Conservation (phyloP, 2,113 vertebrate genomes). For the Genyomyrus donnyi region DNA sequence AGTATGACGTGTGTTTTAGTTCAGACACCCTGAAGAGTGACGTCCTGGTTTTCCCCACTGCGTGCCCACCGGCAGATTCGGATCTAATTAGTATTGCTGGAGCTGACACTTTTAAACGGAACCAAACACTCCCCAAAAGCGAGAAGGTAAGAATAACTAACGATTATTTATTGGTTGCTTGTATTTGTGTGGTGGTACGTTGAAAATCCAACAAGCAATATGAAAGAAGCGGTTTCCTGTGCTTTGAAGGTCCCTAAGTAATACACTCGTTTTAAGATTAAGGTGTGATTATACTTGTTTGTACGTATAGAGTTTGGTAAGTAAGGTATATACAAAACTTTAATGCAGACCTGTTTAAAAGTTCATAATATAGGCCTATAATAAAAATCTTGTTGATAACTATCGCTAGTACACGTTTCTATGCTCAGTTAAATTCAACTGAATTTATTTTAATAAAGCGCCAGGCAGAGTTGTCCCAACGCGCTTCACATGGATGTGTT, state of each 20-base stretch:
- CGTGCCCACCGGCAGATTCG: slow-evolving; percentile 37
- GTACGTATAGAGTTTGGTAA: neutral
- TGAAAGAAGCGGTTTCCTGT: neutral
- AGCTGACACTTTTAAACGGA: slow-evolving; percentile 34
- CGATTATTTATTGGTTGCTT: neutral
- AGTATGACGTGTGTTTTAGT: slow-evolving; percentile 39
- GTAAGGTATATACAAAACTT: neutral
- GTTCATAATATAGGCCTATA: neutral
- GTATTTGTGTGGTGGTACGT: neutral
- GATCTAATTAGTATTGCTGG: slow-evolving; percentile 48
- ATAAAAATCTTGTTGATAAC: neutral
- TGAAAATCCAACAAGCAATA: neutral
- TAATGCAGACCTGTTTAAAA: neutral
- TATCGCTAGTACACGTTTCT: neutral
- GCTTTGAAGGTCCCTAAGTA: neutral
- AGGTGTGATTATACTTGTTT: neutral
- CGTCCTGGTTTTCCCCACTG: slow-evolving; percentile 44
- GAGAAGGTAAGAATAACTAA: slow-evolving; percentile 14
- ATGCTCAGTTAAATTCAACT: neutral
- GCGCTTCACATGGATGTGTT: too few species aligned
- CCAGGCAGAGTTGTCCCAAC: too few species aligned
- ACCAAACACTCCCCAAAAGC: slow-evolving; percentile 21
- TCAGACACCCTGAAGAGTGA: slow-evolving; percentile 45
- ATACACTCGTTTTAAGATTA: neutral
- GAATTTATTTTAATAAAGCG: too few species aligned